Percentiles rank a stretch among this genome's conserved stretches.
Evolutionary conservation across 2,888 invertebrate genomes (phyloP).

Genomic region (Sepiola atlantica): DNA sequence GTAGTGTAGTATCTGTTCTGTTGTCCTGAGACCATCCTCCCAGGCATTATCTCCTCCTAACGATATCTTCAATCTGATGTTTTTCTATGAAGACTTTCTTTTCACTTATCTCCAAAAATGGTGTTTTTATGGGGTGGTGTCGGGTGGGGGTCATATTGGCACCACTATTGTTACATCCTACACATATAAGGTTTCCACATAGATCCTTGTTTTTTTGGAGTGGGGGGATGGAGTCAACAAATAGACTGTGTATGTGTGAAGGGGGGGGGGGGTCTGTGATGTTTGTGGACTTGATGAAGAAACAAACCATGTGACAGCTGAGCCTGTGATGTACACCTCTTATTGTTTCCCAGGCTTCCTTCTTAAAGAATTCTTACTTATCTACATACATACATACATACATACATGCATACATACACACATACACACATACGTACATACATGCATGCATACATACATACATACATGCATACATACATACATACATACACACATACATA

Average conservation of each 20-base stretch:
- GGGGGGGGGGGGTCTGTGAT: background rate
- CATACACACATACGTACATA: background rate
- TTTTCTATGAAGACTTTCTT: too few species aligned
- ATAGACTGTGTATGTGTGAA: background rate
- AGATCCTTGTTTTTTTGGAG: background rate
- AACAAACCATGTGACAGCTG: background rate
- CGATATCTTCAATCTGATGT: too few species aligned
- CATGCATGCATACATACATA: background rate
- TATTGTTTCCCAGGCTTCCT: constrained; percentile 37
- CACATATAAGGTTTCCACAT: background rate
- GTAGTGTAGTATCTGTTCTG: too few species aligned
- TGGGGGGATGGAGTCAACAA: background rate
- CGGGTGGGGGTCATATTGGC: background rate
- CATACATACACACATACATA: background rate
- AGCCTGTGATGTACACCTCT: background rate
- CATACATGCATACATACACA: background rate
- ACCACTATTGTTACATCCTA: background rate
- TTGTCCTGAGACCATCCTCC: too few species aligned
- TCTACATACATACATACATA: background rate
- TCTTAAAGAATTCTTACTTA: background rate
- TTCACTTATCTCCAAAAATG: too few species aligned
- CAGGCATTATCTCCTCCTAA: too few species aligned
- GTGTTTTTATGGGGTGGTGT: background rate
- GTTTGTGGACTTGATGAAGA: background rate
- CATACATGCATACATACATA: background rate